phyloP scores from a whole-genome alignment of 2,888 invertebrate species.

The Biston betularia region DNA sequence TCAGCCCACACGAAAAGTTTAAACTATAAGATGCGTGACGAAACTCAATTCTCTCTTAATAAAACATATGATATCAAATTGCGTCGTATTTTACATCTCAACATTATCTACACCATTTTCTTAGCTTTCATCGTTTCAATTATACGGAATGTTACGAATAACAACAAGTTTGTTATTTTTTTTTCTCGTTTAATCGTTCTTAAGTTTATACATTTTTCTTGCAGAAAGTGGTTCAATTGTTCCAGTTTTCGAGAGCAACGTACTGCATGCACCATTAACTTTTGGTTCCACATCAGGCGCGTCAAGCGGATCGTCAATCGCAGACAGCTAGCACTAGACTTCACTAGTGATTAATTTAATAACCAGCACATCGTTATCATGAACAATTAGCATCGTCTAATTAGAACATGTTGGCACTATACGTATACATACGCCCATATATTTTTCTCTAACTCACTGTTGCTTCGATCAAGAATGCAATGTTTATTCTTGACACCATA shows the following conservation, averaged over 20 bases:
- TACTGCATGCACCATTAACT: slow-evolving; percentile 79
- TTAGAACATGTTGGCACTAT: slow-evolving; percentile 44
- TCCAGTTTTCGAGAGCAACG: slow-evolving; percentile 68
- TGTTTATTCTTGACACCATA: too few species aligned
- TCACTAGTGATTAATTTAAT: slow-evolving; percentile 41
- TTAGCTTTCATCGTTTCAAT: slow-evolving; percentile 16
- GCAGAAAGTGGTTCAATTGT: slow-evolving; percentile 50
- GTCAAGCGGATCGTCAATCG: slow-evolving; percentile 48
- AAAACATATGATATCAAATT: slow-evolving; percentile 15
- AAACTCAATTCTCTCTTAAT: slow-evolving; percentile 15
- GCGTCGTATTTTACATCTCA: slow-evolving; percentile 9
- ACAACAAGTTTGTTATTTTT: slow-evolving; percentile 9
- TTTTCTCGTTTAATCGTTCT: slow-evolving; percentile 15
- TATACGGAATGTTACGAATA: slow-evolving; percentile 5
- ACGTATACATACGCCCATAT: slow-evolving; percentile 7
- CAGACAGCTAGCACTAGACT: slow-evolving; percentile 43
- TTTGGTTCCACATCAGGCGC: slow-evolving; percentile 66
- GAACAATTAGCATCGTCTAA: slow-evolving; percentile 50
- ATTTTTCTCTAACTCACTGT: too few species aligned
- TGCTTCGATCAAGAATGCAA: too few species aligned
- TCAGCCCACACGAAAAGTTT: slow-evolving; percentile 22
- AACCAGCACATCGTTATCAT: slow-evolving; percentile 40
- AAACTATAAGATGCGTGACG: slow-evolving; percentile 22
- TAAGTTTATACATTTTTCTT: slow-evolving; percentile 26
- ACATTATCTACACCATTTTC: slow-evolving; percentile 8